Evolutionary conservation across 2,113 vertebrate genomes (phyloP).

Genomic region (Serilophus lunatus): DNA sequence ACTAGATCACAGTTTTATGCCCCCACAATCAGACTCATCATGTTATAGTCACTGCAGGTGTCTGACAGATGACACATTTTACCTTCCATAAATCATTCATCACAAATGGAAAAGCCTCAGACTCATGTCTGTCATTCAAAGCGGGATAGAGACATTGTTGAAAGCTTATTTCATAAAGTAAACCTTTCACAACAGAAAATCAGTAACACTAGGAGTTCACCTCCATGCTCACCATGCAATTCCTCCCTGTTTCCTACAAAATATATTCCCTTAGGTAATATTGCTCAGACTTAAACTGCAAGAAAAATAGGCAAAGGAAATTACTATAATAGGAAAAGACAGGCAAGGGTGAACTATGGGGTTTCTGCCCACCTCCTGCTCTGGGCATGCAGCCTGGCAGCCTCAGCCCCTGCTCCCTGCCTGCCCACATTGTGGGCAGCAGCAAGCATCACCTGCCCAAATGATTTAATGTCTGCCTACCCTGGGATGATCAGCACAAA

Average conservation of each 20-base stretch:
- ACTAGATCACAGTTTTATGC: background rate
- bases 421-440: accelerated
- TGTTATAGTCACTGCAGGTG: background rate
- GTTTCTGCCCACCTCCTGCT: background rate
- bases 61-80: background rate
- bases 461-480: background rate
- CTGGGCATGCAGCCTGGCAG: background rate
- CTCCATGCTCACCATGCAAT: accelerated
- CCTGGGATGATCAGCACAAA: background rate
- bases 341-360: background rate
- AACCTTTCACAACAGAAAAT: background rate
- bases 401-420: background rate
- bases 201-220: background rate
- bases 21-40: background rate
- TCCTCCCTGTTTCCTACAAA: background rate
- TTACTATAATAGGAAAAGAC: background rate
- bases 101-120: background rate
- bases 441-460: background rate
- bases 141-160: background rate
- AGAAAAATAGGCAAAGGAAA: background rate
- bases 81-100: background rate
- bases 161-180: background rate
- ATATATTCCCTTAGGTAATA: background rate
- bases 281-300: background rate
- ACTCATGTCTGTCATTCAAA: background rate